Evolutionary conservation across 2,888 invertebrate genomes (phyloP).

Genomic region (Zeuzera pyrina): DNA sequence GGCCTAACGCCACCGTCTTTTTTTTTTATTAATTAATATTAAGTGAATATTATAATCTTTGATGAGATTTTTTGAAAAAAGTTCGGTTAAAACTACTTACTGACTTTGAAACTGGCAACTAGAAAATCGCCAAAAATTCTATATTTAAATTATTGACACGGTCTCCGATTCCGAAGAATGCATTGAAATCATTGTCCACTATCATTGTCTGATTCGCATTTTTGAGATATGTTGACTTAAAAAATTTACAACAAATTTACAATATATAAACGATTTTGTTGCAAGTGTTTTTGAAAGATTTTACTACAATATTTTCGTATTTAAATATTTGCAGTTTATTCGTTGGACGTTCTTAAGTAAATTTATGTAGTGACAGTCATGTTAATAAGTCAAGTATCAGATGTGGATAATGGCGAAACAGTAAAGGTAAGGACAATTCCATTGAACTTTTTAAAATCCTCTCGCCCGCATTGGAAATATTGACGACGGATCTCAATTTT

Average conservation of each 20-base stretch:
- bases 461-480: too few species aligned
- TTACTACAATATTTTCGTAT: slow-evolving; percentile 31
- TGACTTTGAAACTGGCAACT: too few species aligned
- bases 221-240: slow-evolving; percentile 32
- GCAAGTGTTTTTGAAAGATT: slow-evolving; percentile 34
- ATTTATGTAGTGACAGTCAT: slow-evolving; percentile 38
- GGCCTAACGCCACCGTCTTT: too few species aligned
- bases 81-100: too few species aligned
- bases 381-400: slow-evolving; percentile 43
- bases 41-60: too few species aligned
- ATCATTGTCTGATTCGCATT: neutral
- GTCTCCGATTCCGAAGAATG: too few species aligned
- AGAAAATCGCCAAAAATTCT: too few species aligned
- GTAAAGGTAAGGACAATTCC: neutral
- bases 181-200: too few species aligned
- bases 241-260: slow-evolving; percentile 36
- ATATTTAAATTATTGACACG: too few species aligned
- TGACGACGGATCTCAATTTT: neutral
- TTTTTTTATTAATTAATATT: too few species aligned
- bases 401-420: slow-evolving; percentile 24
- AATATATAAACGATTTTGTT: slow-evolving; percentile 30
- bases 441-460: too few species aligned
- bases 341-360: slow-evolving; percentile 25
- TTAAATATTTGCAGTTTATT: slow-evolving; percentile 20
- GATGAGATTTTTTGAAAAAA: too few species aligned